Percentiles rank a stretch among this genome's conserved stretches.
Conservation (phyloP, 2,888 invertebrate species). For the Nomada goodeniana region DNA sequence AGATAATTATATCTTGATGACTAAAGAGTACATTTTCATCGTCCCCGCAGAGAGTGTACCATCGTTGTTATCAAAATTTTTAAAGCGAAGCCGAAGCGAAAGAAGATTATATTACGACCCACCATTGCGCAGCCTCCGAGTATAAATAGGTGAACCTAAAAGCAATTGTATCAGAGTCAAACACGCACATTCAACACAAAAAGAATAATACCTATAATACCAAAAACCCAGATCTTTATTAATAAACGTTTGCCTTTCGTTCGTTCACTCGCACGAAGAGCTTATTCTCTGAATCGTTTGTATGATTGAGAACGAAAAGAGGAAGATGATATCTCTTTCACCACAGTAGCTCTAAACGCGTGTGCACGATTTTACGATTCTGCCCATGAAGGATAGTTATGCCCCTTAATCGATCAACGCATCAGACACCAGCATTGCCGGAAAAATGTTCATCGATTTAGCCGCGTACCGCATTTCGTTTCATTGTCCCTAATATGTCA, state of each 20-base stretch:
- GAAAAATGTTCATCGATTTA: conserved; percentile 7
- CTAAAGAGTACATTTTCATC: conserved; percentile 66
- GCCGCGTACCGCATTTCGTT: conserved; percentile 1
- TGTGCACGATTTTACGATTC: conserved; percentile 32
- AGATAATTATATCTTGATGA: conserved; percentile 70
- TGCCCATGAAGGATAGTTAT: conserved; percentile 8
- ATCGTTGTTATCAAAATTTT: conserved; percentile 73
- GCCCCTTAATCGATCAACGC: conserved; percentile 29
- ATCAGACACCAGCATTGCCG: conserved; percentile 30
- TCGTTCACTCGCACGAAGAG: conserved; percentile 62
- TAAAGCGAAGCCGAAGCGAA: conserved; percentile 46
- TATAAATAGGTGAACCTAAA: conserved; percentile 55
- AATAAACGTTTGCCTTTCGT: conserved; percentile 66
- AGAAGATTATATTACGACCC: conserved; percentile 47
- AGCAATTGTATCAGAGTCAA: conserved; percentile 74
- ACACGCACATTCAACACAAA: conserved; percentile 79
- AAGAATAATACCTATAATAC: conserved; percentile 52
- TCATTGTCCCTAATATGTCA: conserved; percentile 26
- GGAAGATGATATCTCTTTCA: not conserved
- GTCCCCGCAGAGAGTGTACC: conserved; percentile 62
- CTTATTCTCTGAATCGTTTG: conserved; percentile 40
- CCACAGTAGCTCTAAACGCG: conserved; percentile 14
- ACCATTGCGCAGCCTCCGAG: conserved; percentile 66
- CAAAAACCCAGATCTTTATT: conserved; percentile 59
- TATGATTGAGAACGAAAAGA: conserved; percentile 14